phyloP scores from a whole-genome alignment of 1,140 invertebrate genomes.

The Lepidurus apus region DNA sequence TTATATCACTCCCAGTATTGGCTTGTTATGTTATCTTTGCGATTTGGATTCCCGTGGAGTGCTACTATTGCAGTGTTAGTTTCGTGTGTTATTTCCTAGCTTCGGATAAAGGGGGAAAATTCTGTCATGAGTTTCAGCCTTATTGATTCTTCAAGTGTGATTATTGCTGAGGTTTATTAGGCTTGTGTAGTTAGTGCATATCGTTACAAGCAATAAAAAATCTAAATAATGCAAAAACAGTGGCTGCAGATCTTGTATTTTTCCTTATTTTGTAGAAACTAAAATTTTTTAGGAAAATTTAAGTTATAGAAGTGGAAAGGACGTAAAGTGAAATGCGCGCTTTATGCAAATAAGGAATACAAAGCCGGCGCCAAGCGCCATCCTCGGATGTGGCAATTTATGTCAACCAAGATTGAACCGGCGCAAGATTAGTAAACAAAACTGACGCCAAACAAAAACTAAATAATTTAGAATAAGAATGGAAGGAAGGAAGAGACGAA shows the following conservation, averaged over 20 bases:
- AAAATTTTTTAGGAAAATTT: too few species aligned
- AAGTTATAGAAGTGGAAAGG: too few species aligned
- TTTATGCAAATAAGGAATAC: background rate
- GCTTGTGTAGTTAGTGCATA: slow-evolving; percentile 10
- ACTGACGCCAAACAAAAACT: background rate
- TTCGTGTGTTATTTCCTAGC: slow-evolving; percentile 1
- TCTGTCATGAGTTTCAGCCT: background rate
- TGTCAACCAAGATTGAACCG: background rate
- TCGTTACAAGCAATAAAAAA: slow-evolving; percentile 1
- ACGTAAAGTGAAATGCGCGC: too few species aligned
- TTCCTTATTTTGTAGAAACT: too few species aligned
- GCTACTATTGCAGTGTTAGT: background rate
- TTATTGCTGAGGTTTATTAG: background rate
- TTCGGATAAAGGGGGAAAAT: background rate
- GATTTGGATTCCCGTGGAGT: background rate
- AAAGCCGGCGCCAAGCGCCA: background rate
- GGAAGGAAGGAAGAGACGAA: slow-evolving; percentile 26
- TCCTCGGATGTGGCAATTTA: background rate
- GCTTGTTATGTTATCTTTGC: slow-evolving; percentile 2
- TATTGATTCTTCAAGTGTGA: slow-evolving; percentile 6
- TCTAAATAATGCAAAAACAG: background rate
- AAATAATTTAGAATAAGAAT: background rate
- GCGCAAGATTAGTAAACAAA: slow-evolving; percentile 17
- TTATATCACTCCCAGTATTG: slow-evolving; percentile 1
- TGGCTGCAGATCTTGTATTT: too few species aligned